Evolutionary conservation across 1,140 invertebrate species (phyloP), one percentile per base, ranked within the genome.

Genomic region (Euura lappo): DNA sequence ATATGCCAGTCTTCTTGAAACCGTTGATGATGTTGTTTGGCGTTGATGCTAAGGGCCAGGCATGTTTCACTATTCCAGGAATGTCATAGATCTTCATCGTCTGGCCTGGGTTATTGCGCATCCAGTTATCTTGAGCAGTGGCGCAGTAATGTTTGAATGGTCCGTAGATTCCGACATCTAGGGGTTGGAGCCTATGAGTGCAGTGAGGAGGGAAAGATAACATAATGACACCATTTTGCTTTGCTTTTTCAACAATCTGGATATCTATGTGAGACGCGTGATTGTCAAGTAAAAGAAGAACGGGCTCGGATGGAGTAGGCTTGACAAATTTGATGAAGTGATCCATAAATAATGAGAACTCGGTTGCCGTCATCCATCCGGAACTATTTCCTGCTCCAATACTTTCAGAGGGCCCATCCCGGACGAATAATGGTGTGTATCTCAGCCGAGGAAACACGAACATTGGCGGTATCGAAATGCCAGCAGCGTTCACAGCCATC

Each of bases 271-370:
- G 86, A 13, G 75, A 79, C 13, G 76, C 74, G 74, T 87, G 87
- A 75, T 88, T 88, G 75, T 89, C 86, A 47, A 85, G 74, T 6
- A 89, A 69, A 10, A 88, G 72, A 10, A 88, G 78, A 13, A 86
- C 79, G 74, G 77, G 79, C 46, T 78, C 70, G 11, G 84, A 78
- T 68, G 47, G 51, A 47, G 82, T 78, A 44, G 80, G 79, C 70
- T 83, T 72, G 0, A 78, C 75, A 77, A 85, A 70, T 65, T 81
- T 77, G 1, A 74, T 72, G 75, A 88, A 88, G 77, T 88, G 85
- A 76, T 86, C 6, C 8, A 86, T 73, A 46, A 78, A 81, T 45
- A 74, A 65, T 2, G 85, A 45, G 76, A 87, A 87, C 46, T 71
- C 72, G 2, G 81, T 70, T 70, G 70, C 74, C 71, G 77, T 80